Evolutionary conservation across 2,113 vertebrate species (phyloP), one percentile per base, ranked within the genome.

Genomic region (Parus major): DNA sequence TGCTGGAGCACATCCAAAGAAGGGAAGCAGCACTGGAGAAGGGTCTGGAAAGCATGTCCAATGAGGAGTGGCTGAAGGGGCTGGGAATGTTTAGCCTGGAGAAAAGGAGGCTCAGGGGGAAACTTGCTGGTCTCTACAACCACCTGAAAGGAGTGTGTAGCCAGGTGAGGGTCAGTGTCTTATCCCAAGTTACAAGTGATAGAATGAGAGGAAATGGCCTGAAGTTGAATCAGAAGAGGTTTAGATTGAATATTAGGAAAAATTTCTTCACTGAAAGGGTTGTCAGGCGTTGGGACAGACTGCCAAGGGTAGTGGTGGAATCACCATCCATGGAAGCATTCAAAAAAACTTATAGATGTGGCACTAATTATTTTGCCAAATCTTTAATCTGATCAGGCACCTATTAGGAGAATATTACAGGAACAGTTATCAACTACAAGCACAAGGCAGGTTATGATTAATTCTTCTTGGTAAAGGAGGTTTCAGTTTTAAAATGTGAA

Each of bases 321-420:
- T 61, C 21, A 25, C 8, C 20, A 47, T 27, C 25, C 7, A 21
- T 49, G 25, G 14, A 69, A 82, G 17, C 1, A 0, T 42, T 53
- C 3, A 53, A 49, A 55, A 41, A 53, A n/a, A 3, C 57, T 29
- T 12, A 36, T 29, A n/a, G 23, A 24, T 25, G 9, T 0, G 0
- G 17, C 8, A 53, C 15, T 10, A 59, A 29, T 41, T 55, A 56
- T 46, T 88, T 82, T 31, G 11, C 14, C 47, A 61, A 86, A 87
- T 95, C 72, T 94, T 94, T 95, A 95, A 96, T 71, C 65, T 91
- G 61, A 93, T 87, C 52, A 82, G 91, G 90, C 47, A 94, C 5
- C 5, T 65, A 86, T 80, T 78, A 79, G 63, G 35, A 97, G 25
- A 93, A 91, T 36, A 28, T 49, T 47, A 77, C 31, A 60, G 10